A percentile compares a stretch with the other conserved stretches of the same genome.
Evolutionary conservation across 2,113 vertebrate species (phyloP).

Genomic region (Sinocyclocheilus maitianheensis): DNA sequence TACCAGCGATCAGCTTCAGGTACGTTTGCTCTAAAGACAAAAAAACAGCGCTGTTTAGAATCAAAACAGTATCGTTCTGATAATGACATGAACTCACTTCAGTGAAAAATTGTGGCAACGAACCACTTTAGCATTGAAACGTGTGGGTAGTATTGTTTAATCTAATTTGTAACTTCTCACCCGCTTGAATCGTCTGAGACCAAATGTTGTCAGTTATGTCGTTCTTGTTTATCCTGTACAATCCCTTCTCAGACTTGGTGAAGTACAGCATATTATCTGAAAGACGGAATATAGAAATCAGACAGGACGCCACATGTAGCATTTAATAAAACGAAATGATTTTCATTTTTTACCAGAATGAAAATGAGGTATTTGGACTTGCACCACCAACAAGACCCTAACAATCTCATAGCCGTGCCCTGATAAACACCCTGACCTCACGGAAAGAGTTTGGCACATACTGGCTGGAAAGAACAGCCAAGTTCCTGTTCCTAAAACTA

Average conservation of each 20-base stretch:
- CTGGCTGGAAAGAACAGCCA: no score
- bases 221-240: neutral
- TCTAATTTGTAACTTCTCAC: conserved; percentile 29
- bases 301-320: neutral
- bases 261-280: conserved; percentile 45
- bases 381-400: neutral
- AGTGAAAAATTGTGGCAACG: neutral
- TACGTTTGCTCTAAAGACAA: conserved; percentile 64
- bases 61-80: neutral
- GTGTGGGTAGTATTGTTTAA: neutral
- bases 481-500: neutral
- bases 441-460: neutral
- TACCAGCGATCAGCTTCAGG: conserved; percentile 63
- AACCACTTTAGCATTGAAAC: neutral
- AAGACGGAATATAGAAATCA: neutral
- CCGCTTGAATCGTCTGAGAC: neutral
- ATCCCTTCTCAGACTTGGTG: neutral
- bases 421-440: neutral
- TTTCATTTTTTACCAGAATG: neutral
- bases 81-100: neutral
- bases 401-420: neutral
- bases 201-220: neutral
- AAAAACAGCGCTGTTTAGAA: neutral
- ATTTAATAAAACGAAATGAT: neutral
- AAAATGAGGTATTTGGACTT: neutral